Evolutionary conservation across 2,888 invertebrate species (phyloP), one percentile per base, ranked within the genome.

Genomic region (Pyrrhia umbra): DNA sequence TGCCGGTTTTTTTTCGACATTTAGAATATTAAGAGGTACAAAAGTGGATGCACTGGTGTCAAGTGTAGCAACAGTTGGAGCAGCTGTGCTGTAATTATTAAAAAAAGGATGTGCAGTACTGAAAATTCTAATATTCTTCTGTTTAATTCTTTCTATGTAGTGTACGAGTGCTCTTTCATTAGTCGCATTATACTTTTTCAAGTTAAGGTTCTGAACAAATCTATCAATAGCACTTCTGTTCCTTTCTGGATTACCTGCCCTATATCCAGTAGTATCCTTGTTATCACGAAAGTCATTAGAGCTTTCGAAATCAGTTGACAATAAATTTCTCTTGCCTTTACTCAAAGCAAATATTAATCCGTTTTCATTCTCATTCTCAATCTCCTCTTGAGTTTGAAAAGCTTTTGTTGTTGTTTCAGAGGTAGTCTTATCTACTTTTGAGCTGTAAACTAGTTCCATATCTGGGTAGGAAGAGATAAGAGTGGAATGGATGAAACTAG

Each of bases 291-390:
- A 40, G 2, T 47, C 13, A 16, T 5, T 20, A 0, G 37, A n/a
- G n/a, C 4, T 46, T 15, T 52, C 15, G 0, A 30, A 40, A n/a
- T 42, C 18, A 10, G 51, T 56, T 6, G 83, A 80, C 20, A 82
- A 67, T 16, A 85, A 68, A 10, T 77, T 74, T 64, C 85, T 69
- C 20, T 42, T 77, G 0, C 65, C 67, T 27, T 23, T 47, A 15
- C 34, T 43, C 2, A 57, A n/a, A 13, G 34, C 1, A n/a, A 54
- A 18, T 18, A 34, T 2, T n/a, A 34, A 8, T 25, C 6, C 20
- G 15, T 42, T 49, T 0, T 49, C 47, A 0, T 27, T n/a, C n/a
- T n/a, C 15, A 0, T 15, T 40, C 1, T 55, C 27, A 1, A 21
- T 1, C 0, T 40, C 62, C 0, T 23, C 39, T 1, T 8, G 0